phyloP scores from a whole-genome alignment of 1,140 invertebrate genomes.

The Telenomus remus region DNA sequence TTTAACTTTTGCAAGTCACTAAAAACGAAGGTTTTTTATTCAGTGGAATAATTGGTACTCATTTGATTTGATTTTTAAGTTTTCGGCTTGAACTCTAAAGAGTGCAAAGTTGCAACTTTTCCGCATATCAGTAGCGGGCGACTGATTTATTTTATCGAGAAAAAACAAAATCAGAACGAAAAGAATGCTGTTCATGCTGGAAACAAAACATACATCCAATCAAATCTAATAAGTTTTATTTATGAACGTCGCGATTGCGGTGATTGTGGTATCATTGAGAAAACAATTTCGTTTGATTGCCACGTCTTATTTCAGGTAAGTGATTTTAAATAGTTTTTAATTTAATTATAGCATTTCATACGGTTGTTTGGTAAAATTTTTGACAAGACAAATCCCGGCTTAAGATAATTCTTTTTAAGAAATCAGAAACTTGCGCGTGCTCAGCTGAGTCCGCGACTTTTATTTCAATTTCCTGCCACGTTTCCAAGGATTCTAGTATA shows the following conservation, averaged over 20 bases:
- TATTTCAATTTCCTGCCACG: constrained; percentile 21
- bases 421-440: constrained; percentile 6
- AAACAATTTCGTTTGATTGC: constrained; percentile 4
- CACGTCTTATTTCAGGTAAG: not conserved
- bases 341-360: constrained; percentile 16
- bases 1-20: too few relatives aligned
- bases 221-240: constrained; percentile 25
- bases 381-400: constrained; percentile 10
- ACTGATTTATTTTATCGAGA: constrained; percentile 32
- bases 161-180: constrained; percentile 21
- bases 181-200: not conserved
- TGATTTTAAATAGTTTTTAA: not conserved
- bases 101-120: constrained; percentile 5
- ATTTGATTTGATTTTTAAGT: not conserved
- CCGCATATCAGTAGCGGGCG: constrained; percentile 5
- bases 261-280: constrained; percentile 8
- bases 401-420: constrained; percentile 2
- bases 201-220: constrained; percentile 17
- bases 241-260: constrained; percentile 26
- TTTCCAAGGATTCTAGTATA: too few relatives aligned
- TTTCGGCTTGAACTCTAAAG: constrained; percentile 1
- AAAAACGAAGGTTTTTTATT: too few relatives aligned
- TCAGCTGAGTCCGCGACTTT: not conserved
- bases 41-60: too few relatives aligned
- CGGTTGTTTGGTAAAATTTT: constrained; percentile 19